These are phyloP conservation scores for Oreochromis tanganicae DNA, from an alignment of 2,113 vertebrate genomes.

Conservation along the genomic window DNA sequence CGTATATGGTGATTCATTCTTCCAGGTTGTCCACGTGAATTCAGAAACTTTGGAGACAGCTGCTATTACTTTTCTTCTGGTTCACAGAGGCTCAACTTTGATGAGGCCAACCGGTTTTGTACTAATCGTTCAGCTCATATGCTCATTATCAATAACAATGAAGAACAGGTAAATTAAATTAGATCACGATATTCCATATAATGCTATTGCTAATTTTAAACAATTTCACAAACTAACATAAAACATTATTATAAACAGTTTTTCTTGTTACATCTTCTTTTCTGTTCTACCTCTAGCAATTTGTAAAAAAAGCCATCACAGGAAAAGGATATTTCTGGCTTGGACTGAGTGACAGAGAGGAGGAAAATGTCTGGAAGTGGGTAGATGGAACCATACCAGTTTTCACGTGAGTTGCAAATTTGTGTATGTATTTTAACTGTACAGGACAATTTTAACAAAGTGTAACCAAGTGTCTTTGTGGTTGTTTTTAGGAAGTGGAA, in stretches of 20 bases:
- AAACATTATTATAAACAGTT: neutral
- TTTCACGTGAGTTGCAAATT: slow-evolving; percentile 78
- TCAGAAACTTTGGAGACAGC: slow-evolving; percentile 83
- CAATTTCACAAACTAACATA: neutral
- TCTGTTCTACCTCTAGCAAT: slow-evolving; percentile 75
- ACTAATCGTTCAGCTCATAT: slow-evolving; percentile 77
- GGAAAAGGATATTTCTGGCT: slow-evolving; percentile 90
- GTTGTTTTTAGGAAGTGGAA: slow-evolving; percentile 84
- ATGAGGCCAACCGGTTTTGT: slow-evolving; percentile 81
- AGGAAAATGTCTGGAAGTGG: slow-evolving; percentile 92
- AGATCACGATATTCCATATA: neutral
- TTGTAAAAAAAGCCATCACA: slow-evolving; percentile 78
- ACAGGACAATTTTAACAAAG: neutral
- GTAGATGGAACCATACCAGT: slow-evolving; percentile 80
- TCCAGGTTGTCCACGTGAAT: slow-evolving; percentile 82
- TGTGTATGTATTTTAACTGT: neutral
- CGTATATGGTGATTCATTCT: neutral
- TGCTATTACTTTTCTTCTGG: slow-evolving; percentile 88
- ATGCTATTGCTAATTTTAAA: neutral
- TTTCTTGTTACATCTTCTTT: neutral
- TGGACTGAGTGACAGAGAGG: slow-evolving; percentile 83
- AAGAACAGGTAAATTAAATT: slow-evolving; percentile 83
- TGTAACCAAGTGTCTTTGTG: neutral
- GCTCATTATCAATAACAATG: slow-evolving; percentile 84
- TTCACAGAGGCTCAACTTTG: slow-evolving; percentile 78